Conservation (phyloP, 2,797 vertebrate species). For the Monodelphis domestica region DNA sequence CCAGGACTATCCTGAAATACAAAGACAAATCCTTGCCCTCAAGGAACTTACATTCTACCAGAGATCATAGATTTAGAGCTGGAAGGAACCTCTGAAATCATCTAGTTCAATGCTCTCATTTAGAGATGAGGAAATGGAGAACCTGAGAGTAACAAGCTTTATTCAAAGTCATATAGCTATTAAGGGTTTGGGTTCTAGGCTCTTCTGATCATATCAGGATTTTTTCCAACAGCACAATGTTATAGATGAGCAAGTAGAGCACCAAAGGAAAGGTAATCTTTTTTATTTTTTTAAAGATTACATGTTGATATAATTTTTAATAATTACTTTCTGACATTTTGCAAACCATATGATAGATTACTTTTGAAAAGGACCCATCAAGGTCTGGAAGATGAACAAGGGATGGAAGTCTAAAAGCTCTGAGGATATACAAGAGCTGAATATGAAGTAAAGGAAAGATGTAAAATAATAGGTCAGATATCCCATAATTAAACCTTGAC, state of each 20-base stretch:
- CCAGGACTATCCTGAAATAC: neutral
- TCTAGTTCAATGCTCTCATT: neutral
- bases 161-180: neutral
- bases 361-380: neutral
- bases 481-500: neutral
- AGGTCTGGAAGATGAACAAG: neutral
- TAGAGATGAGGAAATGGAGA: neutral
- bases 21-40: neutral
- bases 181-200: neutral
- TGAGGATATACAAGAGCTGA: neutral
- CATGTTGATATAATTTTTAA: too few relatives aligned
- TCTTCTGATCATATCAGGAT: neutral
- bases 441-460: conserved; percentile 1
- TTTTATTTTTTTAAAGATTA: too few relatives aligned
- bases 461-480: neutral
- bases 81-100: neutral
- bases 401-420: neutral
- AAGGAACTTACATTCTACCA: neutral
- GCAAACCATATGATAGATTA: too few relatives aligned
- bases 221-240: neutral
- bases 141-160: neutral
- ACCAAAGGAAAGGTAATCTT: neutral
- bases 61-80: neutral
- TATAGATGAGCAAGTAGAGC: neutral
- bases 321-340: too few relatives aligned